Base-by-base conservation (phyloP, 2,797 vertebrate species). In the Micrastur ruficollis region DNA sequence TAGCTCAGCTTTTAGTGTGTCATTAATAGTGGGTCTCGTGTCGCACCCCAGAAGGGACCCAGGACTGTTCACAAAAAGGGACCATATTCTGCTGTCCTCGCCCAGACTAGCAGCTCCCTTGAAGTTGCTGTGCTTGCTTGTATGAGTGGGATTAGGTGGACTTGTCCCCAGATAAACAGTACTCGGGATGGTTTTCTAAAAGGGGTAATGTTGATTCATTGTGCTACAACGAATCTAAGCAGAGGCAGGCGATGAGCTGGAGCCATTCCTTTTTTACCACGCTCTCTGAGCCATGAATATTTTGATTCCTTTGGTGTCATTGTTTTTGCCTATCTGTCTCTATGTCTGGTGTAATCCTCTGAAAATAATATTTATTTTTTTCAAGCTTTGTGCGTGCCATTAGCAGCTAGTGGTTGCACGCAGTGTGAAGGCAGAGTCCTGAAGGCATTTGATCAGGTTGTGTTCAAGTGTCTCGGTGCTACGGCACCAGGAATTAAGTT, bases 251-350 rank as follows among this genome's bases (percentile, higher is more conserved):
- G 13, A 62, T 47, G 75, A 80, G 73, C 91, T 81, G 66, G 29
- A 89, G 83, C 58, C 55, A 19, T 90, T 90, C 71, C 63, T 67
- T 68, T 84, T 90, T 87, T 38, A 56, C 76, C 66, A 59, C 26
- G 34, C 94, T 95, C 90, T 86, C 86, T 79, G 93, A 93, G 76
- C 90, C 91, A 65, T 80, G 76, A 92, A 81, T 90, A 86, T 89
- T 88, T 94, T 81, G 76, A 93, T 90, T 93, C 76, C 58, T 72
- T 53, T 89, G 55, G 79, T 93, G 52, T 40, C 59, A 59, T 15
- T 70, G 93, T 96, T 96, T 97, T 93, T 96, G 90, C 80, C 12
- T 96, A 95, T 96, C 75, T 66, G 32, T 78, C 44, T 74, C 76
- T 76, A 52, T 90, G 94, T 95, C 96, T 96, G 94, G 89, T 80